A percentile compares a stretch with the other conserved stretches of the same genome.
These are phyloP conservation scores for Drosophila dunni DNA, from an alignment of 1,140 invertebrate genomes.

Conservation along the genomic window DNA sequence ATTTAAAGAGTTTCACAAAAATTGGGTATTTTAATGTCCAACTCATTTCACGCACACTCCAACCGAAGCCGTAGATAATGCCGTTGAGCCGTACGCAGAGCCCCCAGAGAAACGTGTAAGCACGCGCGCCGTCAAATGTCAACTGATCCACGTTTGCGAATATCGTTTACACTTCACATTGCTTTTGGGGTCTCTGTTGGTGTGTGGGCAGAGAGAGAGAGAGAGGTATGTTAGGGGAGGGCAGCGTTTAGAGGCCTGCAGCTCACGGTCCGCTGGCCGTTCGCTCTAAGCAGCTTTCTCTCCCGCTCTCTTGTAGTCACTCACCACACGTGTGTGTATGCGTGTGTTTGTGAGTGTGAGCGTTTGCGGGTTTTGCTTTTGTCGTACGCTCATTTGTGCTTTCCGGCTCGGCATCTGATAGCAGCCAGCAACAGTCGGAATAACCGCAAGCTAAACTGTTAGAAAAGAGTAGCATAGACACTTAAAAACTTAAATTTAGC, in stretches of 20 bases:
- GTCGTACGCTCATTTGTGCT: conserved; percentile 36
- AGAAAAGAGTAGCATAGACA: not conserved
- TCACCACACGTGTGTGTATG: conserved; percentile 18
- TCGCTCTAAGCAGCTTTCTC: conserved; percentile 7
- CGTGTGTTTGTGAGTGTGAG: not conserved
- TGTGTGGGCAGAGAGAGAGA: not conserved
- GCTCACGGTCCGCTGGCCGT: conserved; percentile 17
- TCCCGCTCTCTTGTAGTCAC: conserved; percentile 1
- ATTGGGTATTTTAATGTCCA: conserved; percentile 7
- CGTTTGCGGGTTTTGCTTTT: conserved; percentile 43
- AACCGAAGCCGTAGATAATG: conserved; percentile 1
- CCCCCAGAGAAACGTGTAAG: conserved; percentile 63
- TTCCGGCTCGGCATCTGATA: conserved; percentile 62
- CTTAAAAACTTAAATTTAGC: not conserved
- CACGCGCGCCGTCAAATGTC: conserved; percentile 83
- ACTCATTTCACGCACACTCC: not conserved
- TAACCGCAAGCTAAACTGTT: conserved; percentile 31
- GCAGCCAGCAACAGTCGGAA: conserved; percentile 37
- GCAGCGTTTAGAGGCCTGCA: not conserved
- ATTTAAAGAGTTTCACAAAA: conserved; percentile 10
- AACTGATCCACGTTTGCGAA: conserved; percentile 81
- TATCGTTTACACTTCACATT: conserved; percentile 73
- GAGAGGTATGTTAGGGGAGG: not conserved
- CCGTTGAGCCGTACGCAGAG: conserved; percentile 28
- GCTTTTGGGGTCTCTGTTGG: conserved; percentile 21